Evolutionary conservation across 30 jellyfish, hydroid and myxozoan genomes (phyloP), one percentile per base, ranked within the genome.

Genomic region (Hydractinia symbiolongicarpus): DNA sequence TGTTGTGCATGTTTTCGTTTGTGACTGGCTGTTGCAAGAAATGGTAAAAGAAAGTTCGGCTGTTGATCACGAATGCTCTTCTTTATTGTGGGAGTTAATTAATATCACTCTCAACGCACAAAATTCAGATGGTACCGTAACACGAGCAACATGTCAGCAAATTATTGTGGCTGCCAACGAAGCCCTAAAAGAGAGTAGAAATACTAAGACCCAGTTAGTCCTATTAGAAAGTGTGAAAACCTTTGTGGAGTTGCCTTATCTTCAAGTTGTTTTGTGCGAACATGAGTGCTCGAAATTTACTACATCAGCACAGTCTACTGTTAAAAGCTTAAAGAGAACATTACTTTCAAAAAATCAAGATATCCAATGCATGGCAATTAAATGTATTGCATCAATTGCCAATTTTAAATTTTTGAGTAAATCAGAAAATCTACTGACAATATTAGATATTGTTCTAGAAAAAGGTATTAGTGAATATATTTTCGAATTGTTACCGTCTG

Each of bases 401-500:
- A 58, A 7, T 71, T 30, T 30, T 30, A 30, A 1, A 30, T 30
- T 30, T 30, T 20, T 7, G 4, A 50, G 60, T 50, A 4, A 15
- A 9, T n/a, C 68, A 8, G 50, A 71, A 8, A 71, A 10, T 50
- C 56, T 20, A 9, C 9, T 6, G 4, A 50, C 80, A 8, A 7
- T 19, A 50, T 8, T 19, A 1, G 74, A 55, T 54, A 0, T 77
- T 9, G 60, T 89, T 73, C 82, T 84, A 9, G 87, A 86, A 55
- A 89, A 85, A 68, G 97, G 97, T 4, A 66, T 85, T 11, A 73
- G 93, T 73, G 97, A 89, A 70, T 84, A 78, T 82, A 78, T 89
- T 6, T 84, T 89, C 61, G 97, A 89, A 73, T 82, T 89, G 15
- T 55, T 84, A 57, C 16, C 82, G 30, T 73, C 97, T 20, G 54